These are phyloP conservation scores for Hypomecis atomaria DNA, from an alignment of 2,888 invertebrate genomes.

Conservation along the genomic window DNA sequence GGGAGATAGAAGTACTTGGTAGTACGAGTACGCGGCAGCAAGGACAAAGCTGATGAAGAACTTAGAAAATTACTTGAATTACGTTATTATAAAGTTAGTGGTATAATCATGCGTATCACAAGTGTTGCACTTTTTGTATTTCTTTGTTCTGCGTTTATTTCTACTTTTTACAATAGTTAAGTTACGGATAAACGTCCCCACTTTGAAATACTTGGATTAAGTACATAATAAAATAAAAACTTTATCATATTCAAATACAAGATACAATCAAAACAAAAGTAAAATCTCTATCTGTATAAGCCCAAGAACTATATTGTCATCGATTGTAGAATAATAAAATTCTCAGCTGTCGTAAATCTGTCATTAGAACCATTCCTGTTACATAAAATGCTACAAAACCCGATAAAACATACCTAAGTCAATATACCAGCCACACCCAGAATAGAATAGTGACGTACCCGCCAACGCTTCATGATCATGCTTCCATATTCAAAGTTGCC, in stretches of 20 bases:
- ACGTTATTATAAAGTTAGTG: neutral
- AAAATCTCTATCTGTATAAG: too few relatives aligned
- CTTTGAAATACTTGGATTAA: too few relatives aligned
- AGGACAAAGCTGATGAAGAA: conserved; percentile 17
- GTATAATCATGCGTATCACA: neutral
- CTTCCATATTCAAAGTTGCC: conserved; percentile 55
- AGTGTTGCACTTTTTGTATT: neutral
- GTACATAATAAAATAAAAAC: too few relatives aligned
- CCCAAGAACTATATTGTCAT: neutral
- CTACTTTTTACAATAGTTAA: neutral
- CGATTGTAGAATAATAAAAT: neutral
- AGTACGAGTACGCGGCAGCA: conserved; percentile 21
- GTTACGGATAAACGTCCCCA: neutral
- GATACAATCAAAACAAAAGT: too few relatives aligned
- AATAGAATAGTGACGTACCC: conserved; percentile 22
- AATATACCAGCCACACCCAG: conserved; percentile 4
- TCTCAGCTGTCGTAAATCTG: neutral
- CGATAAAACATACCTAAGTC: conserved; percentile 8
- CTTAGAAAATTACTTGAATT: neutral
- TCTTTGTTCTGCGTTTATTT: conserved; percentile 38
- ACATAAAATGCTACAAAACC: neutral
- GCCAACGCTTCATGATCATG: conserved; percentile 59
- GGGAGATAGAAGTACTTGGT: conserved; percentile 29
- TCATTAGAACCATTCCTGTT: neutral
- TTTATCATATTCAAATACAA: too few relatives aligned